A percentile compares a stretch with the other conserved stretches of the same genome.
These are phyloP conservation scores for Ectobius pallidus DNA, from an alignment of 2,888 invertebrate species.

Conservation along the genomic window DNA sequence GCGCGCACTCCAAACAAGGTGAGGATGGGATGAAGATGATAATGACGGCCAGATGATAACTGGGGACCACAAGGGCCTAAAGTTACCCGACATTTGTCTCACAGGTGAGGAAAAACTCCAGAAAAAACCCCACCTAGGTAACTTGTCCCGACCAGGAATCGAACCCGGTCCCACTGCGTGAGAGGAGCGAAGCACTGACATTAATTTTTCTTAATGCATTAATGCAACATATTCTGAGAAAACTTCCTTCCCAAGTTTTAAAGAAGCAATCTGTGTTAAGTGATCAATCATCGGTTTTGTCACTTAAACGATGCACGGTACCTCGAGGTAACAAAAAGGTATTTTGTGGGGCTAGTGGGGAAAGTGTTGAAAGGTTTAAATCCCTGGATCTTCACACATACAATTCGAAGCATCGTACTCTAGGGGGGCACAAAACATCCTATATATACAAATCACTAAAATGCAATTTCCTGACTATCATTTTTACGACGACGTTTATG, in stretches of 20 bases:
- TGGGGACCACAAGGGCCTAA: no score
- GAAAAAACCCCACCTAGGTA: no score
- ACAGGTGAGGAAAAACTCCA: no score
- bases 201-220: no score
- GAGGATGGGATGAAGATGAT: no score
- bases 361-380: not conserved
- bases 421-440: not conserved
- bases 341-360: not conserved
- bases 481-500: slow-evolving; percentile 38
- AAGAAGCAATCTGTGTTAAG: not conserved
- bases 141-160: no score
- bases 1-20: no score
- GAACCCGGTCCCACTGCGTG: no score
- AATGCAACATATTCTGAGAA: no score
- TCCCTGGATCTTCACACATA: not conserved
- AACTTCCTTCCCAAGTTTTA: not conserved
- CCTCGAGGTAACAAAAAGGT: not conserved
- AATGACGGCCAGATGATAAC: no score
- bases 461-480: slow-evolving; percentile 38
- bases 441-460: slow-evolving; percentile 24
- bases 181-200: no score
- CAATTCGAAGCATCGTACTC: not conserved
- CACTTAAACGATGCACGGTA: not conserved
- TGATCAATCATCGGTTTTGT: not conserved
- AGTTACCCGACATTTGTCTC: no score